Evolutionary conservation across 2,888 invertebrate genomes (phyloP), one percentile per base, ranked within the genome.

Genomic region (Cephalotes varians): DNA sequence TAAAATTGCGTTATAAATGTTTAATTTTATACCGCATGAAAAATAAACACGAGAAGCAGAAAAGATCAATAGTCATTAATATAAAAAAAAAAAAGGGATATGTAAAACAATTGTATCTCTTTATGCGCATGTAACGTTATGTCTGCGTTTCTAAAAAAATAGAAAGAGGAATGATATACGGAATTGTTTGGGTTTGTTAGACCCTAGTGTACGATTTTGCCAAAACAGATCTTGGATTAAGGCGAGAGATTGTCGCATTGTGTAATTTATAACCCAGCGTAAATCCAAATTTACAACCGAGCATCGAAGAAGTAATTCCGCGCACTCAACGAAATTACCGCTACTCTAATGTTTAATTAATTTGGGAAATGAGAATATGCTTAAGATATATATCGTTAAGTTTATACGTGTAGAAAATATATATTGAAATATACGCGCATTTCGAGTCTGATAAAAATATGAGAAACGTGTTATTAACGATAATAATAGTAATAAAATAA

Each of bases 171-270:
- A 56, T 69, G 31, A 69, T 56, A 21, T 44, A 77, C 56, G 25
- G 31, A 34, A 56, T 56, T 56, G 31, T 12, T 54, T 12, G 10
- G 10, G 54, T 56, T 21, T 72, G 12, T 73, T 64, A 54, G 28
- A 60, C 15, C 4, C 51, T 37, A 18, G 37, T 10, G 34, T 25
- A 77, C 56, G 56, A 56, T 69, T 69, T 69, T 77, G 54, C 77
- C 31, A 67, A 44, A 44, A 44, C 31, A 31, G 9, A 47, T 69
- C 56, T 77, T 56, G 69, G 34, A 69, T 79, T 69, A 69, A 69
- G 18, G 56, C 77, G 56, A 44, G 69, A 79, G 44, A 77, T 77
- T 69, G 77, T 79, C 77, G 77, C 31, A n/a, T 21, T 34, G 28
- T 21, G 65, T 56, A 77, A 77, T 77, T 69, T 79, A 79, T 56